Evolutionary conservation across 2,797 vertebrate species (phyloP), one percentile per base, ranked within the genome.

Genomic region (Jordanella pulchra): DNA sequence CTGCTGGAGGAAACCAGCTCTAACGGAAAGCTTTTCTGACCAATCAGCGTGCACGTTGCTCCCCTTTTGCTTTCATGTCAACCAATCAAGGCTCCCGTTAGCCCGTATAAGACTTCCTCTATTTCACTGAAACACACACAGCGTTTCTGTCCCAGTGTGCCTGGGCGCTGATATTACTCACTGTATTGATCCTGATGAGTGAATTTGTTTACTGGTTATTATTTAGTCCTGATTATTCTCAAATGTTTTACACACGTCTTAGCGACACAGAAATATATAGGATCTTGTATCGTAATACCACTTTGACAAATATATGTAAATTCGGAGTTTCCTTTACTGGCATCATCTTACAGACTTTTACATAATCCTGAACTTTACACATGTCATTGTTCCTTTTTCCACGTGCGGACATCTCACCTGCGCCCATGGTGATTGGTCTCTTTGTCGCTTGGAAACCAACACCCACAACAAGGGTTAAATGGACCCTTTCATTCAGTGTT

Each of bases 41-140:
- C 93, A 94, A 94, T 94, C 87, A 77, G 53, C 10, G 3, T 18
- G 17, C 35, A 9, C 21, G 47, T 0, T 3, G 47, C 50, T 3
- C 47, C 28, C 39, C 17, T 3, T 25, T 60, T 5, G 28, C 0
- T 27, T 3, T 5, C 0, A 3, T 3, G 10, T n/a, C 1, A 45
- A 67, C 89, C 90, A 92, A 93, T 91, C 3, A 45, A 1, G 61
- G 53, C 15, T 1, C 39, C 2, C 15, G 44, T 2, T 14, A 28
- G 4, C 14, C 21, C 15, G 2, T 35, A 18, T 25, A 3, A 21
- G 4, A 73, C 86, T 86, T 82, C 74, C 78, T 74, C 74, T 63
- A 67, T 39, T 39, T 39, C 35, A 39, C 35, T 39, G 5, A 39
- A 5, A 39, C 35, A 7, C 44, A 17, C 4, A 51, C 30, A 15